These are phyloP conservation scores for Typhlichthys subterraneus DNA, from an alignment of 2,797 vertebrate species.

Conservation along the genomic window DNA sequence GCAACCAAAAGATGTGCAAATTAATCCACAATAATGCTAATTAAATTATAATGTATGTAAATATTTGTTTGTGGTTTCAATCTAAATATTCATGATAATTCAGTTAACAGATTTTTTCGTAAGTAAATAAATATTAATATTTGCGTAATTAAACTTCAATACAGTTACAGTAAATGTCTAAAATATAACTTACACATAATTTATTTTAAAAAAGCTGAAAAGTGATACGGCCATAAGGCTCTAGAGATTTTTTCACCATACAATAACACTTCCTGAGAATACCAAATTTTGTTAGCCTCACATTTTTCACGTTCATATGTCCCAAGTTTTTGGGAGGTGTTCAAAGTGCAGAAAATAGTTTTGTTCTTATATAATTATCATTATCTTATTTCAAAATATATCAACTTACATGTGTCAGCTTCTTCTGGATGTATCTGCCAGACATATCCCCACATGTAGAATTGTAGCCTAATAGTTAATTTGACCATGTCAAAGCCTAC, in stretches of 20 bases:
- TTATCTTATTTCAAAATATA: background rate
- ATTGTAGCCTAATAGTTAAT: conserved; percentile 21
- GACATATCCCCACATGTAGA: conserved; percentile 8
- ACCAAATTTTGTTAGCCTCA: background rate
- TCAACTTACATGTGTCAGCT: background rate
- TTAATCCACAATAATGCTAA: conserved; percentile 38
- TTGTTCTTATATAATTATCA: background rate
- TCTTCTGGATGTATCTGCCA: conserved; percentile 10
- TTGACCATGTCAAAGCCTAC: conserved; percentile 29
- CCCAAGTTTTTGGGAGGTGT: conserved; percentile 15
- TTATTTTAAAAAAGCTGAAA: no score
- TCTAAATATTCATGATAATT: no score
- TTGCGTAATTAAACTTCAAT: no score
- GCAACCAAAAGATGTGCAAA: conserved; percentile 49
- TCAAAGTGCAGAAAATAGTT: background rate
- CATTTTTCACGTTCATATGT: background rate
- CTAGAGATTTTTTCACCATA: background rate
- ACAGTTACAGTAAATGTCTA: no score
- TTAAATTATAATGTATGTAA: conserved; percentile 10
- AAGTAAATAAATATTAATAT: no score
- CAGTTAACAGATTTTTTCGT: no score
- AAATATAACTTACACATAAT: no score
- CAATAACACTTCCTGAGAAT: conserved; percentile 4
- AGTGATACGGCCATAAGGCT: no score
- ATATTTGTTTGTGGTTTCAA: background rate